These are phyloP conservation scores for Argyrosomus japonicus DNA, from an alignment of 2,113 vertebrate species.

Conservation along the genomic window DNA sequence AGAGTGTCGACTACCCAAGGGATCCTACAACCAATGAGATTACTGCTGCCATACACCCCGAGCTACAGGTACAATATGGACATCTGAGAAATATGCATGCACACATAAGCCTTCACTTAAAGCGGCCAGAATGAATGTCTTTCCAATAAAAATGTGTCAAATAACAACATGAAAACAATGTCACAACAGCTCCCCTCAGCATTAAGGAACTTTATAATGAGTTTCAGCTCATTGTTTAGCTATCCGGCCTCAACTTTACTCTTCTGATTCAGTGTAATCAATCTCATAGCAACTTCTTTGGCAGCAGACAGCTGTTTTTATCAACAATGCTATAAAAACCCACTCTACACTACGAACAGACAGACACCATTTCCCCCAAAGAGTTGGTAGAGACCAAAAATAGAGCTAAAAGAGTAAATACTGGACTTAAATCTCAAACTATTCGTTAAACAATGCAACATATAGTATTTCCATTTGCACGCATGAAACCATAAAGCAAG, in stretches of 20 bases:
- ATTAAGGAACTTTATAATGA: background rate
- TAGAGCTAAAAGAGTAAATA: no score
- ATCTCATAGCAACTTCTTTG: no score
- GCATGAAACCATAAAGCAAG: background rate
- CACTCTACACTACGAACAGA: no score
- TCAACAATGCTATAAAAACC: no score
- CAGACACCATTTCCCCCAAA: no score
- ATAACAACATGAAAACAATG: background rate
- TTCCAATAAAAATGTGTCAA: background rate
- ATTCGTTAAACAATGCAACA: background rate
- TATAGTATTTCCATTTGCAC: background rate
- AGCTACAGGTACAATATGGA: constrained; percentile 79
- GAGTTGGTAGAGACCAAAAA: no score
- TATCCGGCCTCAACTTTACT: no score
- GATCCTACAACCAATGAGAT: constrained; percentile 76
- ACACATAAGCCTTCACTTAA: background rate
- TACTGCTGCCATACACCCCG: constrained; percentile 82
- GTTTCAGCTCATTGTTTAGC: background rate
- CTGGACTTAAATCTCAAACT: background rate
- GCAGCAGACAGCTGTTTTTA: no score
- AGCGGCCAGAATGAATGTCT: background rate
- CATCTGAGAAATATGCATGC: background rate
- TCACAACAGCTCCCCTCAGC: no score
- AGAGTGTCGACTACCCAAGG: constrained; percentile 84
- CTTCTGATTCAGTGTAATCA: no score